Evolutionary conservation across 2,888 invertebrate genomes (phyloP).

Genomic region (Escarpia spicata): DNA sequence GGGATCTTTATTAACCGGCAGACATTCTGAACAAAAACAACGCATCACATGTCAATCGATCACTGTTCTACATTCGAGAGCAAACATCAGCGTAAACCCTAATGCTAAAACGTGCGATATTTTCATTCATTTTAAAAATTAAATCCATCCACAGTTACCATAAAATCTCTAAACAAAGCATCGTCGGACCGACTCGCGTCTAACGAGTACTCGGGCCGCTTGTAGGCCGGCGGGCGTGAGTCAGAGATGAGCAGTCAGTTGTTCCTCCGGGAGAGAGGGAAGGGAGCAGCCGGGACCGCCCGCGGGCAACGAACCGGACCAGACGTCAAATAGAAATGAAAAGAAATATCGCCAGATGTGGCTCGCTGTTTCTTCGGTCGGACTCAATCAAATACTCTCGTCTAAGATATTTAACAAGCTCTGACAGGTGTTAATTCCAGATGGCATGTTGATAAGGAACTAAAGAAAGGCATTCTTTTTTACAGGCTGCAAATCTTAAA

Average conservation of each 20-base stretch:
- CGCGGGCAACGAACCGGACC: neutral
- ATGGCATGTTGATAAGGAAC: too few relatives aligned
- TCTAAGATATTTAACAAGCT: neutral
- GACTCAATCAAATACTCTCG: neutral
- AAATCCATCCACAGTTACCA: too few relatives aligned
- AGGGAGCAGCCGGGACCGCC: neutral
- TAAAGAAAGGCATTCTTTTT: too few relatives aligned
- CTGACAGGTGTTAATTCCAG: too few relatives aligned
- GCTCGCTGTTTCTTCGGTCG: neutral
- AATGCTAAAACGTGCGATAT: too few relatives aligned
- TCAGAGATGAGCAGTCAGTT: neutral
- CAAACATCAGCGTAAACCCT: too few relatives aligned
- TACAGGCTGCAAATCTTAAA: too few relatives aligned
- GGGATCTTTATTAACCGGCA: too few relatives aligned
- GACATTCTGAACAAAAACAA: too few relatives aligned
- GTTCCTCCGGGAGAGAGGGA: neutral
- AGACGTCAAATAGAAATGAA: neutral
- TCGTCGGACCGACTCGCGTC: neutral
- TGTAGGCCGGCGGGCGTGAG: neutral
- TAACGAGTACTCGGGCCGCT: neutral
- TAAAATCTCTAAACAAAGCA: neutral
- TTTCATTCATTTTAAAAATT: too few relatives aligned
- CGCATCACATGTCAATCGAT: too few relatives aligned
- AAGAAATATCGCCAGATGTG: slow-evolving; percentile 12
- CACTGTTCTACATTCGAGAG: too few relatives aligned